Conservation (phyloP, 2,797 vertebrate genomes). For the Urosaurus nigricauda region DNA sequence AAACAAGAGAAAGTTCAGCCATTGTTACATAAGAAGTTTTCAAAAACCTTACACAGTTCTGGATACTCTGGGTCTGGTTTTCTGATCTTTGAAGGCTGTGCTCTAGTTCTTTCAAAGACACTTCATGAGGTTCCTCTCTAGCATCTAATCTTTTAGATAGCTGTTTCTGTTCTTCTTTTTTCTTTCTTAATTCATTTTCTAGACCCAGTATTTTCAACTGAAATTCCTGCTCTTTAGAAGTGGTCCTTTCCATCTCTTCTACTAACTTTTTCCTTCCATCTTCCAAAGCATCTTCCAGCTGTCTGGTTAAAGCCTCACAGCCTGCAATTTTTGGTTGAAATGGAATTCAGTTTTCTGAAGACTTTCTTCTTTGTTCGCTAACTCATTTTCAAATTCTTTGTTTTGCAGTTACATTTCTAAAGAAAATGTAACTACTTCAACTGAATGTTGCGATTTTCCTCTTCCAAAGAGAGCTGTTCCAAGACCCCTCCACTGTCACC, state of each 20-base stretch:
- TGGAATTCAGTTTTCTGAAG: constrained; percentile 81
- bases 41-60: constrained; percentile 90
- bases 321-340: constrained; percentile 84
- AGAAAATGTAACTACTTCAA: too few species aligned
- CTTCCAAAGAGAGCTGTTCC: constrained; percentile 77
- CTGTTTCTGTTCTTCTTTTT: constrained; percentile 81
- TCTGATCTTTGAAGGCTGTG: constrained; percentile 88
- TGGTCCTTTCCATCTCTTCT: constrained; percentile 82
- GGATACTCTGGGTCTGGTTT: constrained; percentile 88
- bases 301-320: constrained; percentile 80
- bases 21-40: constrained; percentile 87
- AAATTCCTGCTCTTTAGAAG: constrained; percentile 80
- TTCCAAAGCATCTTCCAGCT: constrained; percentile 85
- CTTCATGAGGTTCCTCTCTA: constrained; percentile 82
- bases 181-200: constrained; percentile 83
- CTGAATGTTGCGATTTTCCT: constrained; percentile 81
- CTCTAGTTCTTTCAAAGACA: constrained; percentile 87
- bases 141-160: constrained; percentile 79
- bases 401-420: constrained; percentile 87
- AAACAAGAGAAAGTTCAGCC: constrained; percentile 71
- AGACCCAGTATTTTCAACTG: constrained; percentile 84
- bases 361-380: constrained; percentile 83
- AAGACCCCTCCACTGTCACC: constrained; percentile 71
- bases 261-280: constrained; percentile 87
- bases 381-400: constrained; percentile 81